phyloP scores from a whole-genome alignment of 2,888 invertebrate species.

The Glaucopsyche alexis region DNA sequence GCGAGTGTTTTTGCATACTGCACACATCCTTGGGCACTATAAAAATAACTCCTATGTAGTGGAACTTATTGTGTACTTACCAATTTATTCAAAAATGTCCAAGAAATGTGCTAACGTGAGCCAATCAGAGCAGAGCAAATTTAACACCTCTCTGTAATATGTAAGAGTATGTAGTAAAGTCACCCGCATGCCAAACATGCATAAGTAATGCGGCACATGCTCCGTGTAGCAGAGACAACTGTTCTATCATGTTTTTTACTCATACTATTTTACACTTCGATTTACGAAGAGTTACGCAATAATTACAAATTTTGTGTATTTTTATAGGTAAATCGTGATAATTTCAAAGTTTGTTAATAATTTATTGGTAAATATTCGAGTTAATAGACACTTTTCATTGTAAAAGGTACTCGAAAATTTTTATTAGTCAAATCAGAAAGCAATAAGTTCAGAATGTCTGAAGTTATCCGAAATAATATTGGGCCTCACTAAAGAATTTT shows the following conservation, averaged over 20 bases:
- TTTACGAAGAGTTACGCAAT: neutral
- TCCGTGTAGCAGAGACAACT: constrained; percentile 25
- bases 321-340: neutral
- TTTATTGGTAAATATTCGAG: too few species aligned
- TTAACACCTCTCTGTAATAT: constrained; percentile 30
- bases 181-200: constrained; percentile 33
- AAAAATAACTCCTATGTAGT: too few species aligned
- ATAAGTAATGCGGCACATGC: constrained; percentile 34
- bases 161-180: constrained; percentile 29
- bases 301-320: neutral
- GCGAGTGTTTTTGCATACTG: too few species aligned
- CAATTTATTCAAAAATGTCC: neutral
- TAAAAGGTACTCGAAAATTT: neutral
- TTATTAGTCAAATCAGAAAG: neutral
- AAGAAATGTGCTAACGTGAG: constrained; percentile 3
- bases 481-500: neutral
- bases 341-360: too few species aligned
- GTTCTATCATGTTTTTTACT: constrained; percentile 13
- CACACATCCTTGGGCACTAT: too few species aligned
- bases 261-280: constrained; percentile 14
- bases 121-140: constrained; percentile 26
- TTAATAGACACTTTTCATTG: too few species aligned
- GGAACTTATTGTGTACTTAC: too few species aligned
- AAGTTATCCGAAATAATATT: neutral
- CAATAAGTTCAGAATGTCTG: neutral